Conservation (phyloP, 1,140 invertebrate genomes). For the Drosophila chauvacae region DNA sequence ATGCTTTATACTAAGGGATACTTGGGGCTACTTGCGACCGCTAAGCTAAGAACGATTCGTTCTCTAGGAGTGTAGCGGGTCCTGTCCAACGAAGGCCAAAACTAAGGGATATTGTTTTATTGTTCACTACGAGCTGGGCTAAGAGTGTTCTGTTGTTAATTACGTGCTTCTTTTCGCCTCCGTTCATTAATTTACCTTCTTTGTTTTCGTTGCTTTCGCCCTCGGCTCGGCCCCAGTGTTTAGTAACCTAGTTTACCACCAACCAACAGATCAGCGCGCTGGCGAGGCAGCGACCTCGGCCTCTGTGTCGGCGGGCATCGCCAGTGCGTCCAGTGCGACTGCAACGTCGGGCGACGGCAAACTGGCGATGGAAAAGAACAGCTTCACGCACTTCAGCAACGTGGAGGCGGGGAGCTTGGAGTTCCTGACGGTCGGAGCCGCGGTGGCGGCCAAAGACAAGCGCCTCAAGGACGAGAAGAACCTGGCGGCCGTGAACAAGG, state of each 20-base stretch:
- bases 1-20: neutral
- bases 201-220: conserved; percentile 18
- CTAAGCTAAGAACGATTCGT: neutral
- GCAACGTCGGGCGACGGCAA: conserved; percentile 45
- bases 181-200: conserved; percentile 43
- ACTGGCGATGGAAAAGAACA: conserved; percentile 46
- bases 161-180: conserved; percentile 7
- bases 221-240: conserved; percentile 44
- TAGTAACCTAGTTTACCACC: conserved; percentile 79
- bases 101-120: neutral
- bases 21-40: neutral
- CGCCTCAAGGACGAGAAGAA: conserved; percentile 91
- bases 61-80: neutral
- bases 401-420: conserved; percentile 70
- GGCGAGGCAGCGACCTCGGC: conserved; percentile 34
- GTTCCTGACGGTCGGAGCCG: conserved; percentile 90
- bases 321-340: conserved; percentile 2
- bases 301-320: conserved; percentile 1
- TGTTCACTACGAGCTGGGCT: no score
- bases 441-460: conserved; percentile 93
- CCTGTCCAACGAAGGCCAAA: neutral
- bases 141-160: conserved; percentile 1
- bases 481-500: conserved; percentile 75
- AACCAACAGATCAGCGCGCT: conserved; percentile 73
- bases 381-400: conserved; percentile 59